Evolutionary conservation across 2,797 vertebrate species (phyloP).

Genomic region (Limosa lapponica): DNA sequence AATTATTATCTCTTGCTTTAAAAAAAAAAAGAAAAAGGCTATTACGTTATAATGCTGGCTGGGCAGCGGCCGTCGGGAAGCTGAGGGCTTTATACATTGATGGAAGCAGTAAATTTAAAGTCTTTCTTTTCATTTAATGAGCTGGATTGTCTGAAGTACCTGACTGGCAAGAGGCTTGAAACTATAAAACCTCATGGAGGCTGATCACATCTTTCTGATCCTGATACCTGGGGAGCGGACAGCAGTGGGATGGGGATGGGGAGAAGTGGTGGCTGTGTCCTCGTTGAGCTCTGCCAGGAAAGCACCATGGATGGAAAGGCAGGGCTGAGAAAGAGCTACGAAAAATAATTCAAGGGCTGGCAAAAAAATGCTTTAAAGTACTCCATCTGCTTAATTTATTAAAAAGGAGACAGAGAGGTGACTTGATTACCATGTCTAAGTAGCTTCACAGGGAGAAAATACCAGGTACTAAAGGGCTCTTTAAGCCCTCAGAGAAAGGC

Average conservation of each 20-base stretch:
- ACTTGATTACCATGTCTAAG: conserved; percentile 65
- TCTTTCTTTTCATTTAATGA: conserved; percentile 60
- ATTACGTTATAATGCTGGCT: neutral
- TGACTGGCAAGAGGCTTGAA: conserved; percentile 8
- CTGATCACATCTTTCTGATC: neutral
- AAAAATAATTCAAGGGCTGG: conserved; percentile 2
- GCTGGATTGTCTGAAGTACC: conserved; percentile 45
- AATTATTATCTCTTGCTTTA: conserved; percentile 33
- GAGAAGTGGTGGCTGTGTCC: neutral
- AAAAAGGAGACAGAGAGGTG: conserved; percentile 57
- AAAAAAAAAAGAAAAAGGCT: neutral
- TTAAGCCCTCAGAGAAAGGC: conserved; percentile 20
- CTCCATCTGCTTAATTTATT: conserved; percentile 60
- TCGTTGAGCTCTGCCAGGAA: neutral
- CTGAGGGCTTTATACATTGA: neutral
- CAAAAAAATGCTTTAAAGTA: conserved; percentile 2
- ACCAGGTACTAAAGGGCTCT: conserved; percentile 38
- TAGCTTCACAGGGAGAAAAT: conserved; percentile 51
- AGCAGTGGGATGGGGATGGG: neutral
- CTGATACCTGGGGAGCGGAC: neutral
- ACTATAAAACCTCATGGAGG: neutral
- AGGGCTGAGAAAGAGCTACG: neutral
- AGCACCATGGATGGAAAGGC: neutral
- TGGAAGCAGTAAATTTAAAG: conserved; percentile 6
- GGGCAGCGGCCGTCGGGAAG: neutral